These are phyloP conservation scores for Dryomyza anilis DNA, from an alignment of 2,888 invertebrate genomes.

Conservation along the genomic window DNA sequence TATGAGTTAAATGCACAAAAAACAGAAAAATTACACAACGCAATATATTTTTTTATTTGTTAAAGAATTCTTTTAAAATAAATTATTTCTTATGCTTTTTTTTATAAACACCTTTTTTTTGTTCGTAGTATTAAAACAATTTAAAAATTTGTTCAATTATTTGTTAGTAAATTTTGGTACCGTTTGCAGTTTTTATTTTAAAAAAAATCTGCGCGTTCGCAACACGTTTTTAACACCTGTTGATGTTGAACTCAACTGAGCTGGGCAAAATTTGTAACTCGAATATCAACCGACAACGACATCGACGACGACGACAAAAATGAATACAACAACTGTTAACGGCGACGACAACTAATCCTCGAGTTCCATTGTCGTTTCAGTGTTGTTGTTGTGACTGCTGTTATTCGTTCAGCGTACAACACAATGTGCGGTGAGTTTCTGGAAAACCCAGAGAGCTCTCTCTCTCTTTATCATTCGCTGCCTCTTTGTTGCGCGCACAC, in stretches of 20 bases:
- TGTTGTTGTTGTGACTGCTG: background rate
- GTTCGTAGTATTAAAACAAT: background rate
- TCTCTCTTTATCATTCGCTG: background rate
- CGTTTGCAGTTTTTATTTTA: no score
- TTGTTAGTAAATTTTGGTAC: background rate
- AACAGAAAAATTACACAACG: background rate
- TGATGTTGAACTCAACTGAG: conserved; percentile 47
- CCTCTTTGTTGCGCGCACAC: background rate
- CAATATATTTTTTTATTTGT: no score
- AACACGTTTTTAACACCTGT: conserved; percentile 49
- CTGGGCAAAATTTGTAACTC: conserved; percentile 36
- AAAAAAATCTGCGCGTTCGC: conserved; percentile 34
- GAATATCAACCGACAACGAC: conserved; percentile 34
- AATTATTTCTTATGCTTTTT: conserved; percentile 18
- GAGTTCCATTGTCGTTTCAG: no score
- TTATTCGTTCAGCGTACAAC: background rate
- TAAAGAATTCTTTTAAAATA: conserved; percentile 11
- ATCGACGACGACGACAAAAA: conserved; percentile 1
- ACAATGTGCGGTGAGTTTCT: conserved; percentile 14
- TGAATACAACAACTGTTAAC: no score
- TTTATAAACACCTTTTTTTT: conserved; percentile 2
- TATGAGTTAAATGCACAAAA: background rate
- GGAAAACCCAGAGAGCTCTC: background rate
- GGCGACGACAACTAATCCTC: background rate
- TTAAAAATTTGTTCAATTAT: background rate